Percentiles rank a stretch among this genome's conserved stretches.
Conservation (phyloP, 2,797 vertebrate species). For the Peromyscus aztecus region DNA sequence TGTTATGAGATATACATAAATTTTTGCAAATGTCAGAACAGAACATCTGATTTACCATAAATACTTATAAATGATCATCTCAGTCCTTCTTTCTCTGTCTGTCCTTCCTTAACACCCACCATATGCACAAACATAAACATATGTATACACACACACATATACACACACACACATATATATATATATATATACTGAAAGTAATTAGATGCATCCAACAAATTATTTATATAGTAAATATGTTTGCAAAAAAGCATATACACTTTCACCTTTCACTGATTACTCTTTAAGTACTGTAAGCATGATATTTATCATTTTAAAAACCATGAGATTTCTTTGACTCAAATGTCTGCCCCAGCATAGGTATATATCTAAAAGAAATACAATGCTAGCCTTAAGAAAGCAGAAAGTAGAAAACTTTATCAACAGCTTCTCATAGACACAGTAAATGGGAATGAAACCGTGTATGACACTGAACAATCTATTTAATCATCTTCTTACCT, state of each 20-base stretch:
- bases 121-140: neutral
- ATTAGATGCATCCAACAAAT: neutral
- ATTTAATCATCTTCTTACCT: neutral
- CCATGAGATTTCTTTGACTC: neutral
- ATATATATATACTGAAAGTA: fast-evolving
- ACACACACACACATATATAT: neutral
- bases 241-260: neutral
- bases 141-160: fast-evolving
- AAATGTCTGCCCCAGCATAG: neutral
- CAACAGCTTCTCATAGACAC: neutral
- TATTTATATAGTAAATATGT: neutral
- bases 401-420: neutral
- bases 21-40: neutral
- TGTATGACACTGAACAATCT: neutral
- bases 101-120: neutral
- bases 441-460: neutral
- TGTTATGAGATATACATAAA: neutral
- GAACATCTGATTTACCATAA: neutral
- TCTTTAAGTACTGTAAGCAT: neutral
- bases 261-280: neutral
- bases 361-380: neutral
- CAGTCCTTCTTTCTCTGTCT: neutral
- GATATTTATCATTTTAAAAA: neutral
- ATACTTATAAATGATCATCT: neutral
- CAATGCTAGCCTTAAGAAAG: neutral